Evolutionary conservation across 1,140 invertebrate species (phyloP).

Genomic region (Drosophila takahashii): DNA sequence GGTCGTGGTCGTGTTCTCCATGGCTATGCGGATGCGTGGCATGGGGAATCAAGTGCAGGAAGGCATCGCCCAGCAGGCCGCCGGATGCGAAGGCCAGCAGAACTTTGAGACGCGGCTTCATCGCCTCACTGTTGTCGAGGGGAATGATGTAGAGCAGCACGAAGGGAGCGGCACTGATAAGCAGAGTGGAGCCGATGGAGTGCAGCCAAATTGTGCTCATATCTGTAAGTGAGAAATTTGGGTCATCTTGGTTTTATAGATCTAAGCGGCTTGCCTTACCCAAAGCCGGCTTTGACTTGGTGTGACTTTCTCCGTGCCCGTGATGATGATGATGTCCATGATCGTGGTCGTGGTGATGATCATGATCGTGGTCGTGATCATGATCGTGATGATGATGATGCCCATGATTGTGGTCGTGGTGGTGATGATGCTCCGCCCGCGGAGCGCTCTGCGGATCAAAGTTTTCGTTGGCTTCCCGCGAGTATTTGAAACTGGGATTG

Average conservation of each 20-base stretch:
- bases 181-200: constrained; percentile 94
- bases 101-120: constrained; percentile 91
- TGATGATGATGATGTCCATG: constrained; percentile 53
- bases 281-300: constrained; percentile 40
- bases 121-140: constrained; percentile 93
- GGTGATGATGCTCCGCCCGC: constrained; percentile 55
- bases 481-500: constrained; percentile 90
- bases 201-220: constrained; percentile 89
- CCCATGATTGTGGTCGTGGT: constrained; percentile 74
- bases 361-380: constrained; percentile 74
- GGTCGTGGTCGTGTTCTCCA: constrained; percentile 84
- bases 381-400: constrained; percentile 44
- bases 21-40: constrained; percentile 89
- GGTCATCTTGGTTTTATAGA: constrained; percentile 8
- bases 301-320: constrained; percentile 12
- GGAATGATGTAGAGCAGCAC: constrained; percentile 97
- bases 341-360: constrained; percentile 50
- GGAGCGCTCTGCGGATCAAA: constrained; percentile 60
- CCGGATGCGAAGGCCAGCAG: constrained; percentile 98
- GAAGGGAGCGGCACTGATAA: constrained; percentile 97
- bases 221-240: constrained; percentile 53
- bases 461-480: constrained; percentile 88
- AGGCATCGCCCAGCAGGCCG: constrained; percentile 97
- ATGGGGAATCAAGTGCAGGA: constrained; percentile 97
- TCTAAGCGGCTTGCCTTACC: constrained; percentile 47